Percentiles rank a stretch among this genome's conserved stretches.
phyloP scores from a whole-genome alignment of 2,113 vertebrate species.

The Porphyrio hochstetteri region DNA sequence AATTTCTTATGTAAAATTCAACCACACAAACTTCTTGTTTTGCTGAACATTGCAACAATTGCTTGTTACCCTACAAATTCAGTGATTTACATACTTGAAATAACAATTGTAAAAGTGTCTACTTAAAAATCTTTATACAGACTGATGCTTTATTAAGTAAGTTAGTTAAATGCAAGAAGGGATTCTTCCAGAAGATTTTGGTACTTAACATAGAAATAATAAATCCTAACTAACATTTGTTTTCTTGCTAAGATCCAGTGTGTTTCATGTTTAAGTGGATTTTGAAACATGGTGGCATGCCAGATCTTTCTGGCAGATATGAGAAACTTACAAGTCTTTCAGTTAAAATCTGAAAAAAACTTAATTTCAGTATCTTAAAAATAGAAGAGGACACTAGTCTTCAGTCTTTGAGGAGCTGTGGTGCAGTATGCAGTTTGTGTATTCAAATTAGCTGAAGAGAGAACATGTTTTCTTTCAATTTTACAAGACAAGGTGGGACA shows the following conservation, averaged over 20 bases:
- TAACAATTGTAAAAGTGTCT: neutral
- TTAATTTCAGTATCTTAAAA: neutral
- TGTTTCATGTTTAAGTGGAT: neutral
- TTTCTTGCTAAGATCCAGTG: neutral
- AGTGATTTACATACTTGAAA: neutral
- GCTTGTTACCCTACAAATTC: neutral
- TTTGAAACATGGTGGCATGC: neutral
- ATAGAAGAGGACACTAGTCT: neutral
- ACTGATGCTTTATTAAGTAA: fast-evolving
- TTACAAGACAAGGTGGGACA: neutral
- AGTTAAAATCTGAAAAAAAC: neutral
- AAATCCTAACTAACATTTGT: neutral
- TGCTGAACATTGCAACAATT: neutral
- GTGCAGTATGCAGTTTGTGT: fast-evolving
- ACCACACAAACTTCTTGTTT: neutral
- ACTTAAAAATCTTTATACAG: neutral
- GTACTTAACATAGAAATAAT: neutral
- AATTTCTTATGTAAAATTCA: neutral
- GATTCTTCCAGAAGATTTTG: neutral
- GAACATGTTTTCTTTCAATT: neutral
- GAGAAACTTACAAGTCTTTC: neutral
- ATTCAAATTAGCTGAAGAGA: neutral
- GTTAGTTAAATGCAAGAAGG: neutral
- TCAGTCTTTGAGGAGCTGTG: neutral
- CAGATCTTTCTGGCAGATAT: neutral